phyloP scores from a whole-genome alignment of 2,113 vertebrate species.

The Thamnophis sirtalis region DNA sequence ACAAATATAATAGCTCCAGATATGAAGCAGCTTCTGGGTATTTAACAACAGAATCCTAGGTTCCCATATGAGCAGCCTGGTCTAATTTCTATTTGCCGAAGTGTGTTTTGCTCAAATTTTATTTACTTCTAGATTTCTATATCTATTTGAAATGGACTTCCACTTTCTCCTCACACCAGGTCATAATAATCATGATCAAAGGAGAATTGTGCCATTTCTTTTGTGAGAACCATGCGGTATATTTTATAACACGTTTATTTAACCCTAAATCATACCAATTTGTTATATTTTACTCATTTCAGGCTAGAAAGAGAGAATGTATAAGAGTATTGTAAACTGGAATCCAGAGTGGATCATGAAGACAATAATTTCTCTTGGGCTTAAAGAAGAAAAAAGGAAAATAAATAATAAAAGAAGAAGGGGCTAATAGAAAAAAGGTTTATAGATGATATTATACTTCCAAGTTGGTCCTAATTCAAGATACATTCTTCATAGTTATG shows the following conservation, averaged over 20 bases:
- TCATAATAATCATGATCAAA: background rate
- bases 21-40: constrained; percentile 38
- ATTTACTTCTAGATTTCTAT: background rate
- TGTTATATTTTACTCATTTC: background rate
- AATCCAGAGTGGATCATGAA: constrained; percentile 48
- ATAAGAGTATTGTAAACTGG: constrained; percentile 18
- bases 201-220: background rate
- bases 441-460: constrained; percentile 78
- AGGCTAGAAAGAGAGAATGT: constrained; percentile 39
- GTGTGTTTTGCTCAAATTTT: constrained; percentile 26
- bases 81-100: constrained; percentile 21
- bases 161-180: fast-evolving
- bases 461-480: constrained; percentile 80
- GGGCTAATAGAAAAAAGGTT: constrained; percentile 71
- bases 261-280: background rate
- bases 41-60: constrained; percentile 31
- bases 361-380: constrained; percentile 58
- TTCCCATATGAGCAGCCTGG: constrained; percentile 9
- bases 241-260: background rate
- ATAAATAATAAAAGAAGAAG: constrained; percentile 65
- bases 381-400: constrained; percentile 54
- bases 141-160: background rate
- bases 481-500: constrained; percentile 80
- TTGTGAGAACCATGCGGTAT: background rate
- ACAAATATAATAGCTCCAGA: constrained; percentile 45